These are phyloP conservation scores for Austrofundulus limnaeus DNA, from an alignment of 2,113 vertebrate species.

Conservation along the genomic window DNA sequence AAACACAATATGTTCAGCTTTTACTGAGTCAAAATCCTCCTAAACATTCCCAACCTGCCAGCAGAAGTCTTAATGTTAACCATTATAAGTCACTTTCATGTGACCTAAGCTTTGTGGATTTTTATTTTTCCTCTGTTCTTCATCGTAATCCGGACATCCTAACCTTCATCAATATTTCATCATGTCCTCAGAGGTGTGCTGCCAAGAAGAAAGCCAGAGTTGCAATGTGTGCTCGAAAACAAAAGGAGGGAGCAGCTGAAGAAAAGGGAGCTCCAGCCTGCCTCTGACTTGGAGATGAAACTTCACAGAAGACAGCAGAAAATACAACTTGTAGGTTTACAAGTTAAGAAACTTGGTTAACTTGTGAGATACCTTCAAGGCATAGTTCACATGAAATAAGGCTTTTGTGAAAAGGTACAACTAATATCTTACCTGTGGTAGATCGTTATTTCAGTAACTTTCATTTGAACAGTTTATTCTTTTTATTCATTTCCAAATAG, in stretches of 20 bases:
- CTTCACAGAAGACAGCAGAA: conserved; percentile 61
- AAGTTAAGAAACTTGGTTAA: no score
- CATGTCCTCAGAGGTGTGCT: conserved; percentile 57
- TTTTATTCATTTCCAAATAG: no score
- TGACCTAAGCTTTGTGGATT: background rate
- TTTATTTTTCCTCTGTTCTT: background rate
- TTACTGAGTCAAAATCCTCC: conserved; percentile 15
- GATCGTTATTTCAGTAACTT: no score
- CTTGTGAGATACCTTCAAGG: no score
- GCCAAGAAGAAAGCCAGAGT: conserved; percentile 58
- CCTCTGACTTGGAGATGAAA: conserved; percentile 69
- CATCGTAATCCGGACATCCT: background rate
- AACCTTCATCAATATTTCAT: background rate
- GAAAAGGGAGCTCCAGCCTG: conserved; percentile 52
- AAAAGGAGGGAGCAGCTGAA: conserved; percentile 48
- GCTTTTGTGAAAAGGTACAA: no score
- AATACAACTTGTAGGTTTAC: conserved; percentile 30
- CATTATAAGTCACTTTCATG: no score
- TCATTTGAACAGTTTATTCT: no score
- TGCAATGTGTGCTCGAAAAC: conserved; percentile 66
- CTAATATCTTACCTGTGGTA: no score
- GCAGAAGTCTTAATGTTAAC: no score
- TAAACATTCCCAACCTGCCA: background rate
- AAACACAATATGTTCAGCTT: conserved; percentile 35
- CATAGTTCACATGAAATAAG: no score